These are phyloP conservation scores for Tinea trinotella DNA, from an alignment of 2,888 invertebrate genomes.

Conservation along the genomic window DNA sequence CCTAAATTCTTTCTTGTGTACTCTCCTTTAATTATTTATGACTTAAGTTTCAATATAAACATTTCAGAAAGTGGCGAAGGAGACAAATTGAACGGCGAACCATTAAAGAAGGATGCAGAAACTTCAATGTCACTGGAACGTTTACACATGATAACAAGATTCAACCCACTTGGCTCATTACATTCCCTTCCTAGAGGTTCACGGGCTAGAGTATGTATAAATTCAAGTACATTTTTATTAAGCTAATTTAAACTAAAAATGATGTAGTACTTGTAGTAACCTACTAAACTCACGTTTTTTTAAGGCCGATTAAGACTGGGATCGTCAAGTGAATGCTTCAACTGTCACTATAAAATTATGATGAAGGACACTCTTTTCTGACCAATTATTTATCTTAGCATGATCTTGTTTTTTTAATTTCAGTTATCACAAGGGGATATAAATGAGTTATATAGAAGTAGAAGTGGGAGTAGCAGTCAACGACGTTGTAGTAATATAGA, in stretches of 20 bases:
- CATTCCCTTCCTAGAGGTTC: slow-evolving; percentile 79
- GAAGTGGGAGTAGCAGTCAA: slow-evolving; percentile 63
- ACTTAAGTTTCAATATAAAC: background rate
- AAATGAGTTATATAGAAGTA: slow-evolving; percentile 58
- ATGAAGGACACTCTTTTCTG: no score
- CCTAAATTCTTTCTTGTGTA: no score
- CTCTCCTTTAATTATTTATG: no score
- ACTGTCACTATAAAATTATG: no score
- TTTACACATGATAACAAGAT: slow-evolving; percentile 81
- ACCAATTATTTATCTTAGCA: background rate
- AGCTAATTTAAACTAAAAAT: background rate
- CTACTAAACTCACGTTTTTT: background rate
- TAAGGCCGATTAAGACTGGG: background rate
- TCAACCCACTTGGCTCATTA: slow-evolving; percentile 82
- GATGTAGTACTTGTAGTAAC: background rate
- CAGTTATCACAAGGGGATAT: slow-evolving; percentile 69
- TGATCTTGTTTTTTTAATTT: slow-evolving; percentile 23
- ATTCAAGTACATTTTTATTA: slow-evolving; percentile 4
- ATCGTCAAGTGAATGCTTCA: no score
- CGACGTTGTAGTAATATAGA: slow-evolving; percentile 73
- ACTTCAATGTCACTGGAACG: slow-evolving; percentile 81
- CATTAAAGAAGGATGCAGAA: slow-evolving; percentile 76
- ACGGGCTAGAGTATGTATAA: slow-evolving; percentile 57
- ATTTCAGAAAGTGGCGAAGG: slow-evolving; percentile 71
- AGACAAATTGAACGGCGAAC: slow-evolving; percentile 75